Evolutionary conservation across 2,888 invertebrate species (phyloP), one percentile per base, ranked within the genome.

Genomic region (Athalia rosae): DNA sequence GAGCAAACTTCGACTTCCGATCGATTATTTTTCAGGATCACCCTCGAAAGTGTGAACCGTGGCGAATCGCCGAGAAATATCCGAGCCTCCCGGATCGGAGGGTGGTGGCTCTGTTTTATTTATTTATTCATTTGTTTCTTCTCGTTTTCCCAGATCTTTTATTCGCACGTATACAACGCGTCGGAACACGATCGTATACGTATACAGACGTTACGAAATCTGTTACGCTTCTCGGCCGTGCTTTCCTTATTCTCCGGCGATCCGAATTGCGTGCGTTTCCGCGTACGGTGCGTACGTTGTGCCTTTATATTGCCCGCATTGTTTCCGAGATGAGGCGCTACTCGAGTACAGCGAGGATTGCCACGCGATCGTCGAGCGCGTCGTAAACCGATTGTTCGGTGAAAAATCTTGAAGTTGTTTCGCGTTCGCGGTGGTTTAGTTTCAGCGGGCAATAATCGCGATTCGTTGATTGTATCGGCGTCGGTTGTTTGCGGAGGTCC

Each of bases 131-230:
- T 53, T 11, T 11, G 50, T 3, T 53, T 2, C 2, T 28, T 28
- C 28, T 28, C 28, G 28, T 4, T 53, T 53, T 53, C n/a, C 9
- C 9, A n/a, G n/a, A 45, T 71, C 58, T n/a, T 8, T 71, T 43
- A 58, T 45, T 45, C 58, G 43, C 71, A 71, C 71, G 71, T n/a
- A n/a, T n/a, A n/a, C 50, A 58, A 58, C 5, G 13, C 7, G n/a
- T 28, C 43, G n/a, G 45, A 58, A 58, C 71, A 71, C 71, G 71
- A 71, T 71, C 28, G 45, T 58, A 13, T 43, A n/a, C n/a, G n/a
- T n/a, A n/a, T n/a, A n/a, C n/a, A 13, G 8, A 7, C 28, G 45
- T 71, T 71, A 71, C 45, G 71, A 71, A 58, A 71, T 71, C 71
- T 71, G 71, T 71, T 71, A 71, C 71, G 58, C 13, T 56, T 45